Base-by-base conservation (phyloP, 2,797 vertebrate species). In the Tympanoctomys barrerae region DNA sequence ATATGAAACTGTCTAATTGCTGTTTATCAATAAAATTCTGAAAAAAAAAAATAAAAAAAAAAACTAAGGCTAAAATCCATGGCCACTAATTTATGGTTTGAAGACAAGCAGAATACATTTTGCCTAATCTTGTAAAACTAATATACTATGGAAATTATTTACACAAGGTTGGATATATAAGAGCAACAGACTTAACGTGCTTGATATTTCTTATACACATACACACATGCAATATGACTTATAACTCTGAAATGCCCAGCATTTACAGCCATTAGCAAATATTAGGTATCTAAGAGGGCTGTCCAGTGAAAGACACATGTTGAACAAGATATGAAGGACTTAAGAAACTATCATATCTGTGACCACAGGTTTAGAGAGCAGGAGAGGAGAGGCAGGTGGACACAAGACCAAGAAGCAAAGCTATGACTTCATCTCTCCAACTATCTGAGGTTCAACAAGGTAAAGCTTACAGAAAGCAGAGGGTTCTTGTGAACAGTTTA, bases 31-130 rank as follows among this genome's bases (percentile, higher is more conserved):
- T n/a, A n/a, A n/a, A n/a, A n/a, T n/a, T n/a, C n/a, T n/a, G n/a
- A n/a, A n/a, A n/a, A n/a, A n/a, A n/a, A n/a, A n/a, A n/a, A n/a
- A n/a, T n/a, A n/a, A n/a, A n/a, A n/a, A n/a, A n/a, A n/a, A 49
- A 71, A 90, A 78, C 24, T 86, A 19, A 94, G 13, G 28, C 68
- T 95, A 77, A 93, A 86, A 73, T 87, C 57, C 75, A 33, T 24
- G 54, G 7, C 46, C 10, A 42, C n/a, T 78, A 79, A 54, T 9
- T 59, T 22, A 31, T 22, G 18, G 12, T 66, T 14, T 90, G n/a
- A 89, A 95, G 68, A 80, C 5, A 94, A 95, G 36, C 57, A 81
- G 6, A 42, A 8, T 19, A 12, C 4, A 57, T 84, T 14, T 66
- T 87, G 24, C 71, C 81, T 79, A 85, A 82, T 36, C 28, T 39